Percentiles rank a stretch among this genome's conserved stretches.
phyloP scores from a whole-genome alignment of 1,140 invertebrate genomes.

The Pararge aegeria region DNA sequence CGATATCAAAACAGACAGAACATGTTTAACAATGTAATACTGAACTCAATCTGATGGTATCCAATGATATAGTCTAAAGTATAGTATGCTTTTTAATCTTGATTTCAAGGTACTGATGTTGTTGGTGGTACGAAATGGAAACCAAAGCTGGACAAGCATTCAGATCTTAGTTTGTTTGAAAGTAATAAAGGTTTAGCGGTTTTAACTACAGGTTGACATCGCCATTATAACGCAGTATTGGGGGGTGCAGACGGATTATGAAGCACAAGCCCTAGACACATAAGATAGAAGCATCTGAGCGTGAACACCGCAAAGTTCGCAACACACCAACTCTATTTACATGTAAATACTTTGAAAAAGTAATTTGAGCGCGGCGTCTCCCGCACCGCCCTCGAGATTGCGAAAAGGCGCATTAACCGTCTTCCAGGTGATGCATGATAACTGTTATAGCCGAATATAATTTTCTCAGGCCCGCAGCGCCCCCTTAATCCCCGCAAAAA shows the following conservation, averaged over 20 bases:
- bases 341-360: conserved; percentile 79
- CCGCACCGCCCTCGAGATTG: conserved; percentile 75
- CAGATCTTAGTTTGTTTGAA: no score
- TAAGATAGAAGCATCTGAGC: conserved; percentile 8
- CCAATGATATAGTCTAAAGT: no score
- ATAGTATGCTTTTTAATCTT: no score
- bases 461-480: conserved; percentile 72
- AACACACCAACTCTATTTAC: conserved; percentile 71
- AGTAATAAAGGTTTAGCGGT: no score
- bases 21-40: no score
- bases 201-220: not conserved
- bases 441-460: conserved; percentile 80
- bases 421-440: conserved; percentile 79
- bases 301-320: conserved; percentile 42
- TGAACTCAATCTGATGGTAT: no score
- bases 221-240: not conserved
- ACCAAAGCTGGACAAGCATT: no score
- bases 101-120: no score
- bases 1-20: no score
- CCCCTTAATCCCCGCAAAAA: conserved; percentile 78
- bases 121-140: no score
- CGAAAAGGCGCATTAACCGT: conserved; percentile 76
- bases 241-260: not conserved
- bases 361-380: conserved; percentile 71
- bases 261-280: conserved; percentile 3